A percentile compares a stretch with the other conserved stretches of the same genome.
These are phyloP conservation scores for Gnatocerus cornutus DNA, from an alignment of 2,888 invertebrate species.

Conservation along the genomic window DNA sequence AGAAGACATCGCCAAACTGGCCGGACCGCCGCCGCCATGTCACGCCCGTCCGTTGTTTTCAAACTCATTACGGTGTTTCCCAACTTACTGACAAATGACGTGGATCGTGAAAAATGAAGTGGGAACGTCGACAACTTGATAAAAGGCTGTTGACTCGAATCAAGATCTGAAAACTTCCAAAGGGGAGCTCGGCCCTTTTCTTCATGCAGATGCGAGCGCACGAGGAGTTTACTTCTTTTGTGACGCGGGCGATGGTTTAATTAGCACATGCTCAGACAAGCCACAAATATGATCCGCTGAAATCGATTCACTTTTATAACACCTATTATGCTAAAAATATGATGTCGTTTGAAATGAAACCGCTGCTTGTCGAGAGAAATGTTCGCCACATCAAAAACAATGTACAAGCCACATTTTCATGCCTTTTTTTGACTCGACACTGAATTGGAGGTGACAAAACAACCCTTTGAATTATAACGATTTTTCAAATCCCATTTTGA, in stretches of 20 bases:
- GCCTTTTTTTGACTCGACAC: too few relatives aligned
- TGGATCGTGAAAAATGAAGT: slow-evolving; percentile 71
- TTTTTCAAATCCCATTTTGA: too few relatives aligned
- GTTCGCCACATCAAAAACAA: too few relatives aligned
- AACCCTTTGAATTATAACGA: too few relatives aligned
- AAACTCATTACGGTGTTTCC: slow-evolving; percentile 71
- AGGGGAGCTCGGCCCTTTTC: slow-evolving; percentile 15
- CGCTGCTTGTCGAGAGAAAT: too few relatives aligned
- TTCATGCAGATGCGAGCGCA: slow-evolving; percentile 29
- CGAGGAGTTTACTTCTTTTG: slow-evolving; percentile 17
- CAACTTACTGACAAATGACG: slow-evolving; percentile 71
- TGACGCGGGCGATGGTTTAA: slow-evolving; percentile 42
- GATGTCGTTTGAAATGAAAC: too few relatives aligned
- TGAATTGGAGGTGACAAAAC: too few relatives aligned
- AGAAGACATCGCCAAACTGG: slow-evolving; percentile 52
- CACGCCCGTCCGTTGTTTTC: slow-evolving; percentile 71
- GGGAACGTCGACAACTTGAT: slow-evolving; percentile 70
- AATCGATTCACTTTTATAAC: too few relatives aligned
- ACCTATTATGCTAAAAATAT: too few relatives aligned
- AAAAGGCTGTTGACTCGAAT: slow-evolving; percentile 69
- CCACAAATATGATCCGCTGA: too few relatives aligned
- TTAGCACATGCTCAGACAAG: slow-evolving; percentile 43
- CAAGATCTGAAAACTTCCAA: slow-evolving; percentile 59
- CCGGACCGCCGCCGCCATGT: slow-evolving; percentile 55
- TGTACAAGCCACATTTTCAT: too few relatives aligned